Conservation (phyloP, 2,113 vertebrate species). For the Leptobrachium leishanense region DNA sequence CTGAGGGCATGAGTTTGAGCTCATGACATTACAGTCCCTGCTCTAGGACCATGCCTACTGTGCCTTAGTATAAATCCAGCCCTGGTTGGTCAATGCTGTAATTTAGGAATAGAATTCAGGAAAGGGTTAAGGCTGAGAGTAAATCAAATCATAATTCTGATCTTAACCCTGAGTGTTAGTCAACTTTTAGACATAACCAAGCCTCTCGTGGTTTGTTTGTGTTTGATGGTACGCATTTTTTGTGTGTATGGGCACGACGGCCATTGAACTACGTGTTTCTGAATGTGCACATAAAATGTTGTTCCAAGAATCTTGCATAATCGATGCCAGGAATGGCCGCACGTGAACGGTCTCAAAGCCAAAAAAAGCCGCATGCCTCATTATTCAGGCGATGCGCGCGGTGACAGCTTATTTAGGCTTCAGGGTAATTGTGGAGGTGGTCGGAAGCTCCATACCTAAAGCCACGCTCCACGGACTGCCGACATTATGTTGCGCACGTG, state of each 20-base stretch:
- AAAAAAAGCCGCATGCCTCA: background rate
- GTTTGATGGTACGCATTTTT: too few species aligned
- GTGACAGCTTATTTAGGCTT: background rate
- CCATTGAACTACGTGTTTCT: background rate
- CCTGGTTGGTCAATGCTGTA: too few species aligned
- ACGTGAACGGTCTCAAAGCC: background rate
- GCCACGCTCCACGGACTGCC: background rate
- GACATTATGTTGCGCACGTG: background rate
- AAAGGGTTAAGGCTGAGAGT: too few species aligned
- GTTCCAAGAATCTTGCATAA: conserved; percentile 1
- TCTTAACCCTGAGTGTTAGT: too few species aligned
- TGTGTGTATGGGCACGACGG: background rate
- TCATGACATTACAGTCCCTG: too few species aligned
- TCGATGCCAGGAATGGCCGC: background rate
- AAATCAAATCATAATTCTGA: too few species aligned
- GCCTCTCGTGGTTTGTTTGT: too few species aligned
- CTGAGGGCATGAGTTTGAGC: too few species aligned
- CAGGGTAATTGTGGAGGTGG: background rate
- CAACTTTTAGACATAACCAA: too few species aligned
- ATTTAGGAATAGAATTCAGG: too few species aligned
- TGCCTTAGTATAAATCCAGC: too few species aligned
- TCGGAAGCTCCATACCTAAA: background rate
- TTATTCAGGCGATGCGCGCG: background rate
- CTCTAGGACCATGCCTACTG: too few species aligned
- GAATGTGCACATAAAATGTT: background rate